These are phyloP conservation scores for Nomada lathburiana DNA, from an alignment of 2,888 invertebrate species.

Conservation along the genomic window DNA sequence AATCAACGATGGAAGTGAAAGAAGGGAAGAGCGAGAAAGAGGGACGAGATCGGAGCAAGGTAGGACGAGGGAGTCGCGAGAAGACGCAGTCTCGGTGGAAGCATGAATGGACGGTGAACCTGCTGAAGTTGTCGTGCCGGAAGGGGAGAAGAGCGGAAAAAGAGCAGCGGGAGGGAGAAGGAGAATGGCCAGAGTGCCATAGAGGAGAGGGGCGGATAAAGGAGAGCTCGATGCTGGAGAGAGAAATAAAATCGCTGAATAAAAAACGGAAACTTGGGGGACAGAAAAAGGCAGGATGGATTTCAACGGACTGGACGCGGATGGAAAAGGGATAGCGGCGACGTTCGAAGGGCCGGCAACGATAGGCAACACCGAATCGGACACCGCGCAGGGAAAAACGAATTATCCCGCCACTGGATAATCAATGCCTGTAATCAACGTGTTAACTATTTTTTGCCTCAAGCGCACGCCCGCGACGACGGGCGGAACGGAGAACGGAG, in stretches of 20 bases:
- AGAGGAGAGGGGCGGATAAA: constrained; percentile 45
- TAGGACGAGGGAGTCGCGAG: constrained; percentile 49
- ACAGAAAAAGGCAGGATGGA: constrained; percentile 14
- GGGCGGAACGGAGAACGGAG: constrained; percentile 3
- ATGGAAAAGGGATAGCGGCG: neutral
- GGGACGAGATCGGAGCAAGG: constrained; percentile 27
- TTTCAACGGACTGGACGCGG: neutral
- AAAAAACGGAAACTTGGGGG: constrained; percentile 27
- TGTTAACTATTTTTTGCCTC: no score
- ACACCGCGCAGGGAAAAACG: neutral
- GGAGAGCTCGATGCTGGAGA: constrained; percentile 29
- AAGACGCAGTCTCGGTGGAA: constrained; percentile 56
- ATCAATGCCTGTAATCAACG: no score
- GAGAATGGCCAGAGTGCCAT: constrained; percentile 37
- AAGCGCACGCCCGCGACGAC: neutral
- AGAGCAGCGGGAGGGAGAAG: constrained; percentile 33
- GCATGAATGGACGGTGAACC: constrained; percentile 79
- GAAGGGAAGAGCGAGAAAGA: constrained; percentile 2
- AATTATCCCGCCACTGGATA: neutral
- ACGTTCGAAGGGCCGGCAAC: constrained; percentile 21
- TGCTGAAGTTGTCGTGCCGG: constrained; percentile 69
- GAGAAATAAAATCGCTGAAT: constrained; percentile 41
- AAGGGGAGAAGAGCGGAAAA: constrained; percentile 43
- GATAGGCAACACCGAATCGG: neutral
- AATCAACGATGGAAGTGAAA: constrained; percentile 2